Conservation (phyloP, 2,888 invertebrate genomes). For the Linyphia triangularis region DNA sequence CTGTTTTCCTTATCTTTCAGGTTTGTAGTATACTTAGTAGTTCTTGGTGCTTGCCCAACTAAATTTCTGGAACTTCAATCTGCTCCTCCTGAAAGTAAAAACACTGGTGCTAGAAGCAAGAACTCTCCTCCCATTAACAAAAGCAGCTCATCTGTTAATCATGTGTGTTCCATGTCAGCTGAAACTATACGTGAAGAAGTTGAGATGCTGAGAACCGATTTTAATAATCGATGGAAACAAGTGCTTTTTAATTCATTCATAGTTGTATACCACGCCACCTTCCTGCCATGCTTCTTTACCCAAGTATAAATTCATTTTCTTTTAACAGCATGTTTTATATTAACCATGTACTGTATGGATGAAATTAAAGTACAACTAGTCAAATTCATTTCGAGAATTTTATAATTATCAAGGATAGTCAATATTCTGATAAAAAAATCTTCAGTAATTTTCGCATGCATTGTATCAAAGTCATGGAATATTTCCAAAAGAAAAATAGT, state of each 20-base stretch:
- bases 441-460: no score
- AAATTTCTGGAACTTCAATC: conserved; percentile 86
- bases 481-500: no score
- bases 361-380: no score
- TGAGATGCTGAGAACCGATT: conserved; percentile 89
- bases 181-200: conserved; percentile 87
- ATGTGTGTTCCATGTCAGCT: conserved; percentile 80
- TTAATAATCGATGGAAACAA: conserved; percentile 92
- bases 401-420: no score
- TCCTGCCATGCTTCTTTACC: conserved; percentile 93
- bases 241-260: conserved; percentile 90
- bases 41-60: conserved; percentile 88
- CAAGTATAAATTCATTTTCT: conserved; percentile 83
- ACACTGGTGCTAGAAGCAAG: conserved; percentile 15
- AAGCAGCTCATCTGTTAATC: conserved; percentile 76
- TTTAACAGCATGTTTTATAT: not conserved
- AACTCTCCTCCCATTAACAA: not conserved
- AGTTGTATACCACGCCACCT: conserved; percentile 92
- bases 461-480: no score
- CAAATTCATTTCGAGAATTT: no score
- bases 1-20: no score
- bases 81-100: not conserved
- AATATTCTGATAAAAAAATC: no score
- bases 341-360: not conserved
- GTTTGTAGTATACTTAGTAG: conserved; percentile 85